Base-by-base conservation (phyloP, 92 coral and sea anemone species). In the Metridium senile region DNA sequence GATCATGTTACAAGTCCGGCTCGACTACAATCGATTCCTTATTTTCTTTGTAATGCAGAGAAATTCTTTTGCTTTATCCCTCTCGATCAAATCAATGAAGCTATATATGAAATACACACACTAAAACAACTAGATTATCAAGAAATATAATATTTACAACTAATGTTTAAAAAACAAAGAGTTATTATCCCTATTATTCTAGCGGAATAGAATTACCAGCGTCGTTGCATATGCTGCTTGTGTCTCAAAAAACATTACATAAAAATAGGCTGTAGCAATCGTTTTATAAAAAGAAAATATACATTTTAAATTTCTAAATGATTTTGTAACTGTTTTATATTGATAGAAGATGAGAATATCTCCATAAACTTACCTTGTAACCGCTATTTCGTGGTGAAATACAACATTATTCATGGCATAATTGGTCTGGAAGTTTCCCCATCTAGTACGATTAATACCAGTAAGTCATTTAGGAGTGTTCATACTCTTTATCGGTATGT, bases 1-100 rank as follows among this genome's bases (percentile, higher is more conserved):
- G 84, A 67, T 79, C 56, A 66, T 26, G 49, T 79, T 79, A 51
- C 84, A 79, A 33, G 52, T 67, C 57, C n/a, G 84, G 49, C 84
- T 69, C 84, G 84, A 79, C 84, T 79, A 79, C 84, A 79, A 79
- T 79, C 84, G 73, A 17, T 74, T 35, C 84, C 83, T 79, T 79
- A 68, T 79, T 33, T 67, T 30, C 84, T 33, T 79, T 79, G 84
- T 68, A 79, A 9, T 31, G 20, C 27, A 26, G 25, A 26, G 84
- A 74, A 79, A 79, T 79, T 79, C 62, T 43, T 54, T 23, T 30
- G 46, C 58, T 79, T 66, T 68, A 34, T 0, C 23, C 33, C 22
- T 39, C 63, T 28, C 31, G 43, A 31, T 34, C 79, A 67, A 28
- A 23, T 67, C 10, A 11, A 58, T 58, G 26, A 59, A 33, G 33